Evolutionary conservation across 2,113 vertebrate species (phyloP).

Genomic region (Tympanuchus pallidicinctus): DNA sequence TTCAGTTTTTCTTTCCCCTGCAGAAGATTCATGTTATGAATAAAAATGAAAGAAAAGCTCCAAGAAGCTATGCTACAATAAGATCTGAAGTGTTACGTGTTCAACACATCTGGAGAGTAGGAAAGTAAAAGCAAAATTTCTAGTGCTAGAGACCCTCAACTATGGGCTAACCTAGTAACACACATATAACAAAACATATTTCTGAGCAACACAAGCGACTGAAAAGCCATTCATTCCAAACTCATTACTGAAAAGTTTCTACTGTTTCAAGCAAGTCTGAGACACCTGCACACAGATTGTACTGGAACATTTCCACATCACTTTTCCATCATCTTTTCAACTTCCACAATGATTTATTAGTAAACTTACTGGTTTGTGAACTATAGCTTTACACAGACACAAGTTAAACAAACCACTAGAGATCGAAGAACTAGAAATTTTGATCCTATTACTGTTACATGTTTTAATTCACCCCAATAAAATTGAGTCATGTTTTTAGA

Average conservation of each 20-base stretch:
- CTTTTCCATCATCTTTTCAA: not conserved
- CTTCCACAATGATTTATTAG: not conserved
- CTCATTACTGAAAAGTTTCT: not conserved
- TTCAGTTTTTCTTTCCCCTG: not conserved
- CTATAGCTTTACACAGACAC: not conserved
- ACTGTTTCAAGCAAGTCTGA: not conserved
- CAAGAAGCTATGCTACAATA: not conserved
- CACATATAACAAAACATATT: not conserved
- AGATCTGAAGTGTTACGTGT: not conserved
- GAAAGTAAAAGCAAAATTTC: not conserved
- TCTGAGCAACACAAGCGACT: not conserved
- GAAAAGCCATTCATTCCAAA: not conserved
- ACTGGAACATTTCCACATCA: not conserved
- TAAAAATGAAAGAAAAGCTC: not conserved
- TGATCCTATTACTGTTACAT: not conserved
- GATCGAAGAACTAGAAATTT: not conserved
- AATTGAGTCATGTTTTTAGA: not conserved
- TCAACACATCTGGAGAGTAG: not conserved
- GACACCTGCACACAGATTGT: not conserved
- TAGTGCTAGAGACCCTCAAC: not conserved
- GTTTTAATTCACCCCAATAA: not conserved
- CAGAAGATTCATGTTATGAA: not conserved
- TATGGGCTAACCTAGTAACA: fast-evolving
- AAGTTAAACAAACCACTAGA: not conserved
- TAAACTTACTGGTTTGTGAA: not conserved